phyloP scores from a whole-genome alignment of 2,797 vertebrate genomes.

The Sebastes melanostomus region DNA sequence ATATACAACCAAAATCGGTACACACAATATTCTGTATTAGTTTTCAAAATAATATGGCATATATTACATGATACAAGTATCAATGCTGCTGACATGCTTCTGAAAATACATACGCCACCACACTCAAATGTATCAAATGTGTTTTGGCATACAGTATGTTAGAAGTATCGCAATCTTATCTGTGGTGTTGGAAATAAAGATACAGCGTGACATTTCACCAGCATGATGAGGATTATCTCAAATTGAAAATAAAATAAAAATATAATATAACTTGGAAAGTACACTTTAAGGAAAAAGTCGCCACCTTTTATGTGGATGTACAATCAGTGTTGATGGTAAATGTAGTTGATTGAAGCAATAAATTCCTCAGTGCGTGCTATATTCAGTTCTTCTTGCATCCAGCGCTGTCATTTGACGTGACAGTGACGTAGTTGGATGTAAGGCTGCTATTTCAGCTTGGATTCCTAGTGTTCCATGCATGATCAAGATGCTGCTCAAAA shows the following conservation, averaged over 20 bases:
- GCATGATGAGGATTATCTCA: not conserved
- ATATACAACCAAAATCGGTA: not conserved
- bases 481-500: not conserved
- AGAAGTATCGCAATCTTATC: not conserved
- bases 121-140: not conserved
- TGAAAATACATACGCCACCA: not conserved
- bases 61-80: not conserved
- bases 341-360: not conserved
- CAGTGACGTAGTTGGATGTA: not conserved
- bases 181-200: not conserved
- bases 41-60: not conserved
- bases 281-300: too few relatives aligned
- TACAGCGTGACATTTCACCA: not conserved
- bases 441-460: not conserved
- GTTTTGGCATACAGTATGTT: not conserved
- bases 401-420: not conserved
- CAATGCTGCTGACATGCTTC: not conserved
- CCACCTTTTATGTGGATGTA: too few relatives aligned
- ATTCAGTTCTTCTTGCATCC: not conserved
- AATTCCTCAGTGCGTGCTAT: not conserved
- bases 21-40: not conserved
- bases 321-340: not conserved
- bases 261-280: not conserved
- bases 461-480: not conserved
- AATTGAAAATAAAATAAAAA: not conserved